Evolutionary conservation across 2,797 vertebrate species (phyloP).

Genomic region (Rhynchotus rufescens): DNA sequence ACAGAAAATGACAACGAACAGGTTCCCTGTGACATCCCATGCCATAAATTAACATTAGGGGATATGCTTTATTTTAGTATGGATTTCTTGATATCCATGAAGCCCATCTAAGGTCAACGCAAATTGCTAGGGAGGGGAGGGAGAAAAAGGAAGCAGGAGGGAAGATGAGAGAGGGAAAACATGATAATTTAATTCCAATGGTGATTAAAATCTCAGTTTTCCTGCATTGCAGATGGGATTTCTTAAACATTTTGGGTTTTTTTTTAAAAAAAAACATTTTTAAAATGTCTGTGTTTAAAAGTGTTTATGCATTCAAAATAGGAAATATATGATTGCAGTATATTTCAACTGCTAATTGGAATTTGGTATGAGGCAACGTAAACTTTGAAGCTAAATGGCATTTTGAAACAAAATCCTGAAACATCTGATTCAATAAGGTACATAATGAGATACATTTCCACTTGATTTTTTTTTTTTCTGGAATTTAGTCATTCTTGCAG

Average conservation of each 20-base stretch:
- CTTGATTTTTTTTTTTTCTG: not conserved
- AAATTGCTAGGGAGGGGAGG: not conserved
- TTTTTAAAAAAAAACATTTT: not conserved
- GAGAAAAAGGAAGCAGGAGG: not conserved
- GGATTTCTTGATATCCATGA: constrained; percentile 29
- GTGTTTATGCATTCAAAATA: not conserved
- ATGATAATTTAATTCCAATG: constrained; percentile 23
- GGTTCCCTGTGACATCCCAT: constrained; percentile 23
- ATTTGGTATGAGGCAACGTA: not conserved
- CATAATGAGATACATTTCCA: constrained; percentile 4
- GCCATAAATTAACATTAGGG: constrained; percentile 49
- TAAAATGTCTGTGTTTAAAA: not conserved
- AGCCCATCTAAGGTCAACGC: constrained; percentile 20
- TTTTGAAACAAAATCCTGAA: constrained; percentile 1
- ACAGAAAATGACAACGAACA: constrained; percentile 62
- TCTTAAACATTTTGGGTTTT: not conserved
- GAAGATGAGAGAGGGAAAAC: not conserved
- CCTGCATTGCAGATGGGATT: not conserved
- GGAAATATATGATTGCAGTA: not conserved
- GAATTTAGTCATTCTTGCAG: not conserved
- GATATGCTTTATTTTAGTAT: constrained; percentile 38
- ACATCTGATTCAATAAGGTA: constrained; percentile 18
- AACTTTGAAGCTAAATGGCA: constrained; percentile 2
- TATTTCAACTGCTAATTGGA: constrained; percentile 16
- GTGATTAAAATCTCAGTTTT: constrained; percentile 26